Evolutionary conservation across 35 echinoderm and acorn worm species (phyloP), one percentile per base, ranked within the genome.

Genomic region (Ophioderma brevispina): DNA sequence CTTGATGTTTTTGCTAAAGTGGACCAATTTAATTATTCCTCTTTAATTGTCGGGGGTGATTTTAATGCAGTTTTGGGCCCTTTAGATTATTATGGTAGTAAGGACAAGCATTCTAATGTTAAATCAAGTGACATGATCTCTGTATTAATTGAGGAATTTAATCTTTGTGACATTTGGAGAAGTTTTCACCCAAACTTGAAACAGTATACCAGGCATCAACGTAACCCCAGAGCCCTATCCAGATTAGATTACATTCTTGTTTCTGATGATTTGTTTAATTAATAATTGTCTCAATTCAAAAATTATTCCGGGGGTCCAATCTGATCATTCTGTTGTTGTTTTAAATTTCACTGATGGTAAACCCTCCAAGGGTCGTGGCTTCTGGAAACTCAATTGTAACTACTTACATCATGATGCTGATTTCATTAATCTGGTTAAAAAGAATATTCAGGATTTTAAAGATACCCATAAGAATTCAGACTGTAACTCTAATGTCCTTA

Each of bases 301-400:
- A 85, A 56, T 85, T 64, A 33, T 85, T 32, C 83, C 83, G 59
- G 83, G 83, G 25, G 23, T 85, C 33, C 83, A 85, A 85, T 85
- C 50, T 11, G 83, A 85, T 31, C 83, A 85, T 70, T 85, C 83
- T 15, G 31, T 85, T 35, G 83, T 85, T 70, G 18, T 23, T 14
- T 64, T 85, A 4, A 1, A 64, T 1, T 85, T 85, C 31, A 85
- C 59, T 25, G 83, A 85, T 64, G 64, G 64, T 64, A 31, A 64
- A 33, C 55, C 83, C 38, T 32, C 4, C 13, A 85, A 37, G 36
- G 83, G 83, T 85, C 30, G 6, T 35, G 43, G 14, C 2, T 85
- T 85, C 41, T 85, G 83, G 83, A 85, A 85, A 85, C 64, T 85
- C 15, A 85, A 85, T 85, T 85, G 42, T 70, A 1, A 59, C 13